These are phyloP conservation scores for Hypsopygia costalis DNA, from an alignment of 2,888 invertebrate genomes.

Conservation along the genomic window DNA sequence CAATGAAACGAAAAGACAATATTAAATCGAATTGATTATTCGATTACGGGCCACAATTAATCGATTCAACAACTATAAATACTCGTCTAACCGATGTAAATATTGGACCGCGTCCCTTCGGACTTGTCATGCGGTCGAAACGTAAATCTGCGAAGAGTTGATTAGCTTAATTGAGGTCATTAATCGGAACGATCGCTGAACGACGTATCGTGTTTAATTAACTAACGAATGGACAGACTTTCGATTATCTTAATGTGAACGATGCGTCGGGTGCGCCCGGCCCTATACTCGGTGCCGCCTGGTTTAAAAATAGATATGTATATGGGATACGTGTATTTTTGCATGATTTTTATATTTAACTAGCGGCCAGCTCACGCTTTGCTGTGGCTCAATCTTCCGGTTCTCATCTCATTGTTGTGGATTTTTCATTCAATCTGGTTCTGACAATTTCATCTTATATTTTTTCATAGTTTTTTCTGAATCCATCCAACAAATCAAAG, in stretches of 20 bases:
- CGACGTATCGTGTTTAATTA: conserved; percentile 75
- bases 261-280: conserved; percentile 38
- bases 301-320: background rate
- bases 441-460: too few relatives aligned
- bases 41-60: conserved; percentile 11
- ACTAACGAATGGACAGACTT: conserved; percentile 67
- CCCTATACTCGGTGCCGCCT: conserved; percentile 14
- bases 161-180: conserved; percentile 73
- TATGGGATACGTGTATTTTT: background rate
- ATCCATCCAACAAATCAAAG: conserved; percentile 3
- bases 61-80: background rate
- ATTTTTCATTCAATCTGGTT: too few relatives aligned
- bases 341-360: too few relatives aligned
- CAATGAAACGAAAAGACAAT: too few relatives aligned
- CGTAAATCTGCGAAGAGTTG: conserved; percentile 67
- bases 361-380: too few relatives aligned
- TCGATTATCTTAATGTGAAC: conserved; percentile 65
- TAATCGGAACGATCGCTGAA: conserved; percentile 63
- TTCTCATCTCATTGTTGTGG: too few relatives aligned
- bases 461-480: background rate
- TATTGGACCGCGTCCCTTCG: conserved; percentile 1
- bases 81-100: background rate
- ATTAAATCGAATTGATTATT: conserved; percentile 20
- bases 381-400: too few relatives aligned
- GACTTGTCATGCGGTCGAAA: conserved; percentile 19